Evolutionary conservation across 2,797 vertebrate genomes (phyloP), one percentile per base, ranked within the genome.

Genomic region (Anguilla pacifica): DNA sequence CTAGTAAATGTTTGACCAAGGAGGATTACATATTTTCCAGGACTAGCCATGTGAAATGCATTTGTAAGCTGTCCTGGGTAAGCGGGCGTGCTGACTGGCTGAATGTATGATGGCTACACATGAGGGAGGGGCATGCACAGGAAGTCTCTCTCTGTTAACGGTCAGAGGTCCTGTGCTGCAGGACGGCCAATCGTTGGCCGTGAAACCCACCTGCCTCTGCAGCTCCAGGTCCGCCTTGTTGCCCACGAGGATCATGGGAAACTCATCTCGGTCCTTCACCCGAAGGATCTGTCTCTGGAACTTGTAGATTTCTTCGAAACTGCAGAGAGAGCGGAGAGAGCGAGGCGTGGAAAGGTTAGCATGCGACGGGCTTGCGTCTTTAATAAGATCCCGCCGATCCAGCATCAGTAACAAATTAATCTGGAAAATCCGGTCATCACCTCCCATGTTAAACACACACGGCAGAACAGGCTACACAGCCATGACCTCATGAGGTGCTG

Each of bases 281-380:
- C 99, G 93, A 85, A 99, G 97, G 90, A 99, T 99, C 84, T 99
- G 98, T 93, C 98, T 97, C 96, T 99, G 99, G 96, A 99, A 99
- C 94, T 99, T 99, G 93, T 99, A 99, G 95, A 99, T 99, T 97
- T 99, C 99, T 96, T 99, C 99, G 96, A 99, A 99, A 93, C 99
- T 99, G 94, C 72, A 83, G 93, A 92, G 88, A 77, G 51, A 55
- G 39, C 1, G 15, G 31, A 82, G 10, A 19, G 11, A 1, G 13
- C 2, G 79, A 43, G 31, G 6, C 25, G 46, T 25, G 0, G 6
- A 43, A 72, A 28, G 19, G 13, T n/a, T 72, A n/a, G 9, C 0
- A 35, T n/a, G n/a, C n/a, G 9, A 35, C 25, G 9, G 1, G 4
- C 64, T 28, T 11, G 2, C 28, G 31, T 17, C n/a, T 10, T 74